These are phyloP conservation scores for Hyperopisus bebe DNA, from an alignment of 2,113 vertebrate species.

Conservation along the genomic window DNA sequence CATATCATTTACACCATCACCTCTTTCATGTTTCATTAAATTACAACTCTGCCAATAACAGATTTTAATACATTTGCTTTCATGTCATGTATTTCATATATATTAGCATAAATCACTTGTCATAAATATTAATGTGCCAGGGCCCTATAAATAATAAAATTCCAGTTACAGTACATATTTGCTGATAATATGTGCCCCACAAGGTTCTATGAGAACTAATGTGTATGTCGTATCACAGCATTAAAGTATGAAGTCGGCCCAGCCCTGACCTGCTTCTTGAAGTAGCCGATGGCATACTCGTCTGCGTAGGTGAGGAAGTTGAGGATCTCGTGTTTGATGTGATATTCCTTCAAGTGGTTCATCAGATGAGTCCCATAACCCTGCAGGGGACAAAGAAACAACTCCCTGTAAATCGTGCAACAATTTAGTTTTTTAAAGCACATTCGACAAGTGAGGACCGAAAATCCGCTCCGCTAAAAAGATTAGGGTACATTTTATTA, in stretches of 20 bases:
- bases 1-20: neutral
- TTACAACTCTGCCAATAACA: neutral
- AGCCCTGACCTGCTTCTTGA: slow-evolving; percentile 88
- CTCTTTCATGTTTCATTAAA: neutral
- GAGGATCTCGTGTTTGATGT: slow-evolving; percentile 94
- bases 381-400: slow-evolving; percentile 45
- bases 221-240: neutral
- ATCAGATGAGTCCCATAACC: slow-evolving; percentile 96
- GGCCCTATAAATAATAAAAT: neutral
- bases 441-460: neutral
- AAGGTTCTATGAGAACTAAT: neutral
- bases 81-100: neutral
- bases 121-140: neutral
- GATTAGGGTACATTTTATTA: neutral
- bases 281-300: slow-evolving; percentile 97
- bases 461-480: neutral
- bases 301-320: slow-evolving; percentile 98
- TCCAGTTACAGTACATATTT: neutral
- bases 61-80: slow-evolving; percentile 7
- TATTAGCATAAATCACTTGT: neutral
- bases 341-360: slow-evolving; percentile 98
- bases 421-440: neutral
- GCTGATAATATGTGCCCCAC: neutral
- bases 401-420: neutral
- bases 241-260: neutral